Percentiles rank a stretch among this genome's conserved stretches.
phyloP scores from a whole-genome alignment of 2,113 vertebrate species.

The Rafetus swinhoei region DNA sequence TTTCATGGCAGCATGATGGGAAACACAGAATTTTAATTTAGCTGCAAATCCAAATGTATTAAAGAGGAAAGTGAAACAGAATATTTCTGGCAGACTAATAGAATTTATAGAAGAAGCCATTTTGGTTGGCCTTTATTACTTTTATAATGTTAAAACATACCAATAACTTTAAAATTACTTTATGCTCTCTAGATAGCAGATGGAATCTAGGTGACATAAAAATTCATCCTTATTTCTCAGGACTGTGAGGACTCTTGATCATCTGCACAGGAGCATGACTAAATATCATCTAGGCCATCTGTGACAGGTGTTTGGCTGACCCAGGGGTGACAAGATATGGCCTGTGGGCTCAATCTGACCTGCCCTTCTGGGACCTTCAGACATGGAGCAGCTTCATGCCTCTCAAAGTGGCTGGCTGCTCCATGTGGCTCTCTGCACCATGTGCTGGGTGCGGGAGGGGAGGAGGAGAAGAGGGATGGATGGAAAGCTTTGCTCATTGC shows the following conservation, averaged over 20 bases:
- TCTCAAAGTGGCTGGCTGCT: too few species aligned
- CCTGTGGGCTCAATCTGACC: too few species aligned
- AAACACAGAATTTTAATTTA: not conserved
- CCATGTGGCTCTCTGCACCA: too few species aligned
- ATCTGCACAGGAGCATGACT: not conserved
- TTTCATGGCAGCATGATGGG: too few species aligned
- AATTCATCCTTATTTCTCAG: too few species aligned
- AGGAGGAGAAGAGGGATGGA: too few species aligned
- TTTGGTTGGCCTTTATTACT: not conserved
- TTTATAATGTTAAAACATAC: not conserved
- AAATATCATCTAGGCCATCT: not conserved
- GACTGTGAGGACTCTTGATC: not conserved
- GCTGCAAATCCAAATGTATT: not conserved
- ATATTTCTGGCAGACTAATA: not conserved
- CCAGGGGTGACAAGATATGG: too few species aligned
- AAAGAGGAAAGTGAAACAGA: not conserved
- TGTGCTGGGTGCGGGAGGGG: too few species aligned
- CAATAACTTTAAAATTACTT: accelerated
- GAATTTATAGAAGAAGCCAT: not conserved
- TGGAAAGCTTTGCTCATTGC: too few species aligned
- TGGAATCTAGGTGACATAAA: not conserved
- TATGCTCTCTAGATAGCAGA: accelerated
- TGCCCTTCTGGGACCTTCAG: too few species aligned
- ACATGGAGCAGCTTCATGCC: too few species aligned
- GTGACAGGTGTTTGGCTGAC: not conserved